Evolutionary conservation across 2,113 vertebrate species (phyloP).

Genomic region (Cheirogaleus medius): DNA sequence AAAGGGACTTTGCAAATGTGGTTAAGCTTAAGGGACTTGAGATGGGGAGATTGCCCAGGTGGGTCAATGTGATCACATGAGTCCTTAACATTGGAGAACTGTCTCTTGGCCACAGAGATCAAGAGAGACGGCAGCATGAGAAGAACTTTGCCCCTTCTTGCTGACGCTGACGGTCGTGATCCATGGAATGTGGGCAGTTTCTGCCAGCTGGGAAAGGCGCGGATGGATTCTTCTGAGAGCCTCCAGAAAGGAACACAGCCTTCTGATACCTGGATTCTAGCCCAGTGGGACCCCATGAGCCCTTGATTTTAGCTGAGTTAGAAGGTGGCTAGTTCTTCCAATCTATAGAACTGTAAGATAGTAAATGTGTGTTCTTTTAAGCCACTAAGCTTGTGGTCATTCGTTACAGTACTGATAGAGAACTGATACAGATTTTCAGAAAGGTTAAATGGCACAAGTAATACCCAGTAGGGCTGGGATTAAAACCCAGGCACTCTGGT

Average conservation of each 20-base stretch:
- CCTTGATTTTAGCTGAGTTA: background rate
- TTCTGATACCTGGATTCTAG: background rate
- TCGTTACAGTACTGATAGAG: background rate
- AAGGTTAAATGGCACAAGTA: background rate
- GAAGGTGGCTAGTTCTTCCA: background rate
- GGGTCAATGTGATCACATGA: background rate
- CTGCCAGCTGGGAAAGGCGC: background rate
- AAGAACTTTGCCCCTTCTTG: background rate
- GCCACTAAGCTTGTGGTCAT: background rate
- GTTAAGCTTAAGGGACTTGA: background rate
- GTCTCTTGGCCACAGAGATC: background rate
- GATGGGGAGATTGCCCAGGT: background rate
- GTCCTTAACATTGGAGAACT: background rate
- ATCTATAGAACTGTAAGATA: background rate
- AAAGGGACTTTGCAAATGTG: background rate
- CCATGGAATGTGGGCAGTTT: background rate
- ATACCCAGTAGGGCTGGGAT: background rate
- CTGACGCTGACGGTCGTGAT: background rate
- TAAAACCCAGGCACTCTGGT: background rate
- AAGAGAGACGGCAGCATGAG: background rate
- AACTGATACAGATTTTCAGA: background rate
- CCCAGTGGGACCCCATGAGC: background rate
- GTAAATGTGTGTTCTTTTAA: background rate
- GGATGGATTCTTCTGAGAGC: background rate
- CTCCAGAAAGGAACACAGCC: background rate